These are phyloP conservation scores for Drosophila pallidifrons DNA, from an alignment of 1,140 invertebrate genomes.

Conservation along the genomic window DNA sequence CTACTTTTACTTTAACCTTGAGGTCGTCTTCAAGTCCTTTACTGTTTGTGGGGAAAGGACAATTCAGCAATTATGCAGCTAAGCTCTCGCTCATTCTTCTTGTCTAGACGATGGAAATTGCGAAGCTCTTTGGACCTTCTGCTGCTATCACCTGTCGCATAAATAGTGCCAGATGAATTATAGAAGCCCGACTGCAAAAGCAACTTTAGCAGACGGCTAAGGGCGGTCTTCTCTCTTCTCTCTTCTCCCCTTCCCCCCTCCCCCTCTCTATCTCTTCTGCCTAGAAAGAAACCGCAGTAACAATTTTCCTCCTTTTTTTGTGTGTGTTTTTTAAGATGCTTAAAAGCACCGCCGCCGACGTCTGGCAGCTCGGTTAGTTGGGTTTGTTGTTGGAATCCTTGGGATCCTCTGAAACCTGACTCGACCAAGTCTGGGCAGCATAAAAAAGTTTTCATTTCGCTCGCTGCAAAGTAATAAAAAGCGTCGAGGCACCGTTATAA, in stretches of 20 bases:
- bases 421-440: conserved; percentile 54
- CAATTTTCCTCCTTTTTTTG: conserved; percentile 23
- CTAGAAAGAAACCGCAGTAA: conserved; percentile 3
- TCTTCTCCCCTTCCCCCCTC: too few species aligned
- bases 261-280: not conserved
- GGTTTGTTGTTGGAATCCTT: not conserved
- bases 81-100: conserved; percentile 5
- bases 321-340: conserved; percentile 72
- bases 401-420: conserved; percentile 32
- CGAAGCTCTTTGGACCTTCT: conserved; percentile 43
- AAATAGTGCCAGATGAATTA: conserved; percentile 72
- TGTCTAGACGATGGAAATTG: conserved; percentile 39
- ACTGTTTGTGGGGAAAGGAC: not conserved
- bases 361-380: conserved; percentile 28
- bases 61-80: conserved; percentile 49
- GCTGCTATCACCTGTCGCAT: conserved; percentile 75
- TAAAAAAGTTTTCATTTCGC: conserved; percentile 65
- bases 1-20: conserved; percentile 4
- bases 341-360: conserved; percentile 68
- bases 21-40: not conserved
- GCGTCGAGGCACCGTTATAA: conserved; percentile 60
- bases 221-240: not conserved
- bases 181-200: conserved; percentile 61
- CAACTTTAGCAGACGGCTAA: conserved; percentile 44
- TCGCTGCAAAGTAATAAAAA: conserved; percentile 62